A percentile compares a stretch with the other conserved stretches of the same genome.
phyloP scores from a whole-genome alignment of 2,797 vertebrate species.

The Enteromius viviparus region DNA sequence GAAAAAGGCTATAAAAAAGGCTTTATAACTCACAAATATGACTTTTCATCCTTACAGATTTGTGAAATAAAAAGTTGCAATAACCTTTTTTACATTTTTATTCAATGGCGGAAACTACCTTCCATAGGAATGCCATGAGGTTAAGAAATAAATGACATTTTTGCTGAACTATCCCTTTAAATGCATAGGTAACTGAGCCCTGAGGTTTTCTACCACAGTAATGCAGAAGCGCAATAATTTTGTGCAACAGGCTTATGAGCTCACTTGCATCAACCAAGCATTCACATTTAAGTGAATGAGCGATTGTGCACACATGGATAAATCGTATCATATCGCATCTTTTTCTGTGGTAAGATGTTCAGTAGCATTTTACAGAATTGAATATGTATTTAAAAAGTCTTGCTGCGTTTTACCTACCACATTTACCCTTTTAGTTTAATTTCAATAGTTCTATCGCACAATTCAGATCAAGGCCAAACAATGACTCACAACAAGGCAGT shows the following conservation, averaged over 20 bases:
- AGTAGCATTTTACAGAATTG: neutral
- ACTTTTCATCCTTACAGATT: too few relatives aligned
- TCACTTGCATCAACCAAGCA: neutral
- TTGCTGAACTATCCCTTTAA: neutral
- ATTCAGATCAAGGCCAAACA: conserved; percentile 29
- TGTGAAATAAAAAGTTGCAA: too few relatives aligned
- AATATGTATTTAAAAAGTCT: neutral
- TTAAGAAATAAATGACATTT: neutral
- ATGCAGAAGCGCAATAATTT: neutral
- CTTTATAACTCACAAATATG: too few relatives aligned
- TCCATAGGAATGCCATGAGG: neutral
- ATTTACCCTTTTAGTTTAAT: neutral
- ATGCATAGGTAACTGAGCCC: neutral
- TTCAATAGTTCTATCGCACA: conserved; percentile 13
- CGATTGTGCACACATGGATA: neutral
- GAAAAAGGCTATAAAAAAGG: too few relatives aligned
- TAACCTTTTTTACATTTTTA: too few relatives aligned
- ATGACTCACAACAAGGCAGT: conserved; percentile 10
- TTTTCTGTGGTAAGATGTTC: neutral
- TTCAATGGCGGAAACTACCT: too few relatives aligned
- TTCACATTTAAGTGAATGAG: neutral
- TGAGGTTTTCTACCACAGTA: neutral
- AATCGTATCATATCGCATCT: neutral
- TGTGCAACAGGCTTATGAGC: neutral
- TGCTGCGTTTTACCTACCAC: neutral